phyloP scores from a whole-genome alignment of 2,888 invertebrate genomes.

The Papilio elwesi region DNA sequence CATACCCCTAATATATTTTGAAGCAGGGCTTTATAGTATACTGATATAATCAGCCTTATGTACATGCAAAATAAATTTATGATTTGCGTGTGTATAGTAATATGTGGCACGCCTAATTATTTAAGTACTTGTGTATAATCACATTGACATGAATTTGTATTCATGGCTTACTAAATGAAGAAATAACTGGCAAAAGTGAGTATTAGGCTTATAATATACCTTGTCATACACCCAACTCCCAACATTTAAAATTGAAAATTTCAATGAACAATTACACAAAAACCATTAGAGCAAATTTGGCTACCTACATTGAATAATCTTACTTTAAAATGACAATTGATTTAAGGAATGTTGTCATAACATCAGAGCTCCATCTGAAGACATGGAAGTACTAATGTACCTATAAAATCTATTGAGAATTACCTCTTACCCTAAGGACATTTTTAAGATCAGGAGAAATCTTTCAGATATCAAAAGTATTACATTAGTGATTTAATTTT shows the following conservation, averaged over 20 bases:
- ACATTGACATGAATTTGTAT: constrained; percentile 55
- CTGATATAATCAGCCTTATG: constrained; percentile 66
- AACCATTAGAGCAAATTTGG: constrained; percentile 70
- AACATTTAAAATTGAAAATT: constrained; percentile 46
- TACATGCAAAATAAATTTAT: constrained; percentile 63
- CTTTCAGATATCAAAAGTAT: constrained; percentile 33
- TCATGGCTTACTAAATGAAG: constrained; percentile 40
- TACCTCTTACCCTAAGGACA: constrained; percentile 35
- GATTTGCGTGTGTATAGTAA: constrained; percentile 55
- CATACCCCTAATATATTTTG: constrained; percentile 44
- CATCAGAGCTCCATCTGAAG: constrained; percentile 35
- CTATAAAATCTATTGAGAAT: constrained; percentile 31
- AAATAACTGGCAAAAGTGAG: constrained; percentile 50
- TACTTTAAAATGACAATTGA: constrained; percentile 48
- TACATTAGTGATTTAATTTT: constrained; percentile 17
- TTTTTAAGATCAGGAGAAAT: constrained; percentile 34
- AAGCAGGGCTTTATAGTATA: constrained; percentile 55
- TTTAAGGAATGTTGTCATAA: constrained; percentile 51
- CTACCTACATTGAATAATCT: constrained; percentile 69
- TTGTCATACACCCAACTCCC: constrained; percentile 40
- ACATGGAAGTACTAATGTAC: constrained; percentile 34
- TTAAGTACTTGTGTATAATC: constrained; percentile 75
- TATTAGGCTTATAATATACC: constrained; percentile 52
- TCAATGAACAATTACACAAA: constrained; percentile 60
- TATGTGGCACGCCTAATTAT: constrained; percentile 57